Percentiles rank a stretch among this genome's conserved stretches.
Evolutionary conservation across 2,113 vertebrate species (phyloP).

Genomic region (Dolichallabes microphthalmus): DNA sequence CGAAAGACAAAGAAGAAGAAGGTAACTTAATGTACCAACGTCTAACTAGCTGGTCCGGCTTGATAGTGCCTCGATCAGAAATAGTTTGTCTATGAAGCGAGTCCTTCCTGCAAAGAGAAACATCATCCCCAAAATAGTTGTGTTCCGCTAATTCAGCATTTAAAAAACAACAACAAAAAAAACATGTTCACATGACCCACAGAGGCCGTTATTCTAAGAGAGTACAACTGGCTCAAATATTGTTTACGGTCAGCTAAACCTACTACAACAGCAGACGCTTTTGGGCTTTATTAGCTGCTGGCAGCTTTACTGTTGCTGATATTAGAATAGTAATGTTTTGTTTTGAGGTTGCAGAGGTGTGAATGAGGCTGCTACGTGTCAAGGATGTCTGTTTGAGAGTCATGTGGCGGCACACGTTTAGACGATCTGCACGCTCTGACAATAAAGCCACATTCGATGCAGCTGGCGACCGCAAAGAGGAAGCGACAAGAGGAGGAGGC

Average conservation of each 20-base stretch:
- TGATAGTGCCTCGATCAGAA: background rate
- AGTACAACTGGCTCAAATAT: background rate
- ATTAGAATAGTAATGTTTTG: background rate
- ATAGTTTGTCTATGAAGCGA: background rate
- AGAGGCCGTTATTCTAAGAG: background rate
- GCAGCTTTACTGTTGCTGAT: background rate
- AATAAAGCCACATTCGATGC: conserved; percentile 45
- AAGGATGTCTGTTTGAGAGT: conserved; percentile 25
- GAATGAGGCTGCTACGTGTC: conserved; percentile 27
- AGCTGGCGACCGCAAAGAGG: conserved; percentile 45
- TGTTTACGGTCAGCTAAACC: background rate
- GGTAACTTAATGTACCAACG: background rate
- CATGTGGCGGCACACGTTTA: conserved; percentile 25
- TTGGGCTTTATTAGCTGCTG: background rate
- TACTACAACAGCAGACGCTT: background rate
- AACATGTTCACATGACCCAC: background rate
- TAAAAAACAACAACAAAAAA: background rate
- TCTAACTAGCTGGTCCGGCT: background rate
- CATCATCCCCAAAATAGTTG: background rate
- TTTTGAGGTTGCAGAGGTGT: conserved; percentile 36
- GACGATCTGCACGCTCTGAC: conserved; percentile 30
- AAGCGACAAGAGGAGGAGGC: conserved; percentile 35
- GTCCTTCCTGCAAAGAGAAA: background rate
- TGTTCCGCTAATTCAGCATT: background rate
- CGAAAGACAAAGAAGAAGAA: too few relatives aligned